phyloP scores from a whole-genome alignment of 2,888 invertebrate species.

The Phalera bucephala region DNA sequence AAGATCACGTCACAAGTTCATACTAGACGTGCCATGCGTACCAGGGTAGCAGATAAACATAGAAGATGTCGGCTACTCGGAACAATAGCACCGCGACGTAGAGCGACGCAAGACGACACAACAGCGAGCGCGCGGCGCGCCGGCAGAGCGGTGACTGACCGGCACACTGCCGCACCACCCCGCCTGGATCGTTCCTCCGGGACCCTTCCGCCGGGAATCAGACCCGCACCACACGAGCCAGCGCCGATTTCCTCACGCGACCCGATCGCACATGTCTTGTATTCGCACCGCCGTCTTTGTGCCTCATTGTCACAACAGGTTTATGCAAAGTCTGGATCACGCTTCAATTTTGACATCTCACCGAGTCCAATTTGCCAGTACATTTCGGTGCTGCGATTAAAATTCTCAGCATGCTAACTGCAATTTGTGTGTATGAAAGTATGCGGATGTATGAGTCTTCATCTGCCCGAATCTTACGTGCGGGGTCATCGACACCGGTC shows the following conservation, averaged over 20 bases:
- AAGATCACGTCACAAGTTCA: conserved; percentile 64
- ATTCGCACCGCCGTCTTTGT: conserved; percentile 39
- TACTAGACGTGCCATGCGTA: conserved; percentile 55
- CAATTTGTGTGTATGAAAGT: conserved; percentile 25
- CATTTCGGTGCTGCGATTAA: conserved; percentile 21
- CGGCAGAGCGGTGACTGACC: conserved; percentile 81
- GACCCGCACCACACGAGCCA: conserved; percentile 53
- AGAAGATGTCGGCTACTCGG: conserved; percentile 51
- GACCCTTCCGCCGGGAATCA: conserved; percentile 74
- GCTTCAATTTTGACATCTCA: conserved; percentile 17
- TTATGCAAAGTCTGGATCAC: conserved; percentile 25
- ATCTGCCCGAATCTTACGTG: conserved; percentile 29
- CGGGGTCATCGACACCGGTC: conserved; percentile 29
- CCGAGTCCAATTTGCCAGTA: conserved; percentile 13
- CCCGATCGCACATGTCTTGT: conserved; percentile 47
- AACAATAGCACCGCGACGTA: conserved; percentile 52
- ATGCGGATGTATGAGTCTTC: conserved; percentile 26
- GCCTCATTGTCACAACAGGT: conserved; percentile 42
- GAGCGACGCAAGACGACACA: conserved; percentile 38
- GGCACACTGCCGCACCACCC: conserved; percentile 78
- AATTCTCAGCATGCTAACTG: conserved; percentile 29
- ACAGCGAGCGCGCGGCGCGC: conserved; percentile 72
- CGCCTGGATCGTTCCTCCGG: conserved; percentile 71
- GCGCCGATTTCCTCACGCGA: conserved; percentile 47
- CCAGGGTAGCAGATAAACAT: conserved; percentile 64